A percentile compares a stretch with the other conserved stretches of the same genome.
Evolutionary conservation across 2,113 vertebrate genomes (phyloP).

Genomic region (Catharus minimus): DNA sequence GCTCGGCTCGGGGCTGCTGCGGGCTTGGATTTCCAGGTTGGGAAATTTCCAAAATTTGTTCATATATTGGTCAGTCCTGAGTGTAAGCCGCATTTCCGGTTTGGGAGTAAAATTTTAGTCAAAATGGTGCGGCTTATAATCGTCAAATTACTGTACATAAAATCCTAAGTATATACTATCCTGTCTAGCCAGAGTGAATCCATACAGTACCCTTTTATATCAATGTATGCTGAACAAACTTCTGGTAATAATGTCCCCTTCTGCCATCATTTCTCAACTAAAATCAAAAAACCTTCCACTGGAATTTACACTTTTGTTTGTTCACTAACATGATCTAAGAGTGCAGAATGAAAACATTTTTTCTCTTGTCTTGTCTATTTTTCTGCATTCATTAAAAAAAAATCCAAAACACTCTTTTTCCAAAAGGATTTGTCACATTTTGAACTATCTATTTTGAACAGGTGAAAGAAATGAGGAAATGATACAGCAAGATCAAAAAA

Average conservation of each 20-base stretch:
- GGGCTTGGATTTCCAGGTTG: too few species aligned
- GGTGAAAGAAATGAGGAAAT: neutral
- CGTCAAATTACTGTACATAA: neutral
- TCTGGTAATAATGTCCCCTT: neutral
- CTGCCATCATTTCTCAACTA: neutral
- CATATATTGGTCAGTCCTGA: too few species aligned
- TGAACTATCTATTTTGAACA: neutral
- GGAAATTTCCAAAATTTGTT: too few species aligned
- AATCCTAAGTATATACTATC: neutral
- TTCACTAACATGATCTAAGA: neutral
- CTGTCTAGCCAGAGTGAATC: neutral
- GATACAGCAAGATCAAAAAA: neutral
- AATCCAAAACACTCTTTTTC: neutral
- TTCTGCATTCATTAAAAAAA: neutral
- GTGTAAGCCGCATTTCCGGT: too few species aligned
- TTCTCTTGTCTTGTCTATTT: neutral
- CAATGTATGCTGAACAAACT: rapidly evolving
- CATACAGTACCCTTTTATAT: neutral
- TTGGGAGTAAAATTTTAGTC: too few species aligned
- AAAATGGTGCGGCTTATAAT: too few species aligned
- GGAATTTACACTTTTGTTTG: neutral
- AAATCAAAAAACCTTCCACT: neutral
- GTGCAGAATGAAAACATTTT: neutral
- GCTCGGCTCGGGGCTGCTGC: too few species aligned
- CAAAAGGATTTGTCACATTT: neutral